Evolutionary conservation across 2,888 invertebrate genomes (phyloP).

Genomic region (Eupithecia dodoneata): DNA sequence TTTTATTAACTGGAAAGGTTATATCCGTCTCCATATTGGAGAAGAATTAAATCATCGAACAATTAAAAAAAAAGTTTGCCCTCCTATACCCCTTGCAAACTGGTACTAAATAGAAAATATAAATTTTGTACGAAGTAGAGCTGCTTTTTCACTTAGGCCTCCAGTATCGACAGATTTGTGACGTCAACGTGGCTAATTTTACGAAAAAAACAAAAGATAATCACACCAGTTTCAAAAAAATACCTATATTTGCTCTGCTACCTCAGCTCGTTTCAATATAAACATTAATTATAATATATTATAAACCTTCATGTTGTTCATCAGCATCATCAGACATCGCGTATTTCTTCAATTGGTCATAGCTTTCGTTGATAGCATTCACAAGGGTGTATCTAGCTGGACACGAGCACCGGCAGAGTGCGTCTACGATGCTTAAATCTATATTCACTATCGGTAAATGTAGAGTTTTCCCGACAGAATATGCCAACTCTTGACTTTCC

Average conservation of each 20-base stretch:
- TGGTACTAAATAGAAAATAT: background rate
- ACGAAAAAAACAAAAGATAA: background rate
- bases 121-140: background rate
- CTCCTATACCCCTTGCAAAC: no score
- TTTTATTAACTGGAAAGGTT: no score
- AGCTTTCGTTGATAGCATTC: slow-evolving; percentile 64
- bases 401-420: slow-evolving; percentile 62
- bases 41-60: no score
- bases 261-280: background rate
- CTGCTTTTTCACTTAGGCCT: no score
- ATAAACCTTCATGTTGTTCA: slow-evolving; percentile 57
- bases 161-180: no score
- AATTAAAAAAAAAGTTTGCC: no score
- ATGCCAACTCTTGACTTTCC: slow-evolving; percentile 73
- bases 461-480: slow-evolving; percentile 70
- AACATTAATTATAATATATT: background rate
- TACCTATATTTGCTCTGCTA: background rate
- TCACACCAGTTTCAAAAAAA: background rate
- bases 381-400: slow-evolving; percentile 58
- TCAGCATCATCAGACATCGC: slow-evolving; percentile 48
- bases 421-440: slow-evolving; percentile 79
- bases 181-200: no score
- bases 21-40: no score
- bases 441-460: slow-evolving; percentile 76
- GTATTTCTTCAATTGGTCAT: slow-evolving; percentile 51